Evolutionary conservation across 2,797 vertebrate species (phyloP).

Genomic region (Sphenodon punctatus): DNA sequence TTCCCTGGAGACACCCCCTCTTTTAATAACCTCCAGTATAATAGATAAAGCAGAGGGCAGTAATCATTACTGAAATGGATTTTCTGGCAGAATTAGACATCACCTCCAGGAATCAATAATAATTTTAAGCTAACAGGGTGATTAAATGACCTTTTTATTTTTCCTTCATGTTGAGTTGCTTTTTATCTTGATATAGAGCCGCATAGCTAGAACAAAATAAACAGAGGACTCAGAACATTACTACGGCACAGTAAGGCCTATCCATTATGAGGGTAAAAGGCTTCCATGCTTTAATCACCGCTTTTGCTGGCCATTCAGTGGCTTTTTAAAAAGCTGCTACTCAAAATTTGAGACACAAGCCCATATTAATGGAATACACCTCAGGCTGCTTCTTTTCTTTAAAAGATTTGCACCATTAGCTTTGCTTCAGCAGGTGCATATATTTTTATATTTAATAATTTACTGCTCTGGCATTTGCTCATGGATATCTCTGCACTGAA

Average conservation of each 20-base stretch:
- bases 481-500: slow-evolving; percentile 42
- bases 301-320: slow-evolving; percentile 50
- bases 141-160: slow-evolving; percentile 82
- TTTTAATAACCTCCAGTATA: slow-evolving; percentile 80
- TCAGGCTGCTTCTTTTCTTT: slow-evolving; percentile 42
- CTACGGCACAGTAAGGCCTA: slow-evolving; percentile 34
- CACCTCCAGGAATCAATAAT: slow-evolving; percentile 83
- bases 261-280: slow-evolving; percentile 53
- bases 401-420: slow-evolving; percentile 55
- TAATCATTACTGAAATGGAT: slow-evolving; percentile 83
- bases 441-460: slow-evolving; percentile 68
- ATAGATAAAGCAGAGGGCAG: slow-evolving; percentile 78
- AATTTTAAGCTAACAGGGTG: slow-evolving; percentile 81
- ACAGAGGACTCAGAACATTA: slow-evolving; percentile 61
- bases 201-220: slow-evolving; percentile 74
- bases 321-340: slow-evolving; percentile 56
- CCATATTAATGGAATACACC: slow-evolving; percentile 46
- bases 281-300: slow-evolving; percentile 55
- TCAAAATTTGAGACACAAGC: slow-evolving; percentile 28
- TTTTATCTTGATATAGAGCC: slow-evolving; percentile 82
- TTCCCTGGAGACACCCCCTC: slow-evolving; percentile 72
- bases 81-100: slow-evolving; percentile 84
- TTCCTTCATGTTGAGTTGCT: slow-evolving; percentile 77
- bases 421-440: slow-evolving; percentile 48
- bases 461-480: slow-evolving; percentile 43